Percentiles rank a stretch among this genome's conserved stretches.
Evolutionary conservation across 2,888 invertebrate genomes (phyloP).

Genomic region (Cryptocephalus moraei): DNA sequence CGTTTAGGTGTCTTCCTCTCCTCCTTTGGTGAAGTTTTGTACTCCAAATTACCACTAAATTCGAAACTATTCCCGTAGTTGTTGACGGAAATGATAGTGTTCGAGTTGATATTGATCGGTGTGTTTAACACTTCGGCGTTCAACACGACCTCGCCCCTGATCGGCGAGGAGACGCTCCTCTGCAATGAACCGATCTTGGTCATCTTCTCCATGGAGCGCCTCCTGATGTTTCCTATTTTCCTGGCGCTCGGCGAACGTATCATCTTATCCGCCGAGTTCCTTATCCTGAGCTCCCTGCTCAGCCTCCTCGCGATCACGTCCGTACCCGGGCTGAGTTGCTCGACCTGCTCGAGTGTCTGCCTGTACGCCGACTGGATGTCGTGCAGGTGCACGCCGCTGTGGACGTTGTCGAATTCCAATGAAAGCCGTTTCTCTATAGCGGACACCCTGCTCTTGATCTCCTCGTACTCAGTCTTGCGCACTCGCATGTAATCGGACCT

Average conservation of each 20-base stretch:
- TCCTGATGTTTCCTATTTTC: conserved; percentile 65
- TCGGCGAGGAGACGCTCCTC: conserved; percentile 8
- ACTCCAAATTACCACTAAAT: too few species aligned
- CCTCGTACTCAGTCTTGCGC: conserved; percentile 66
- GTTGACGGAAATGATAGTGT: too few species aligned
- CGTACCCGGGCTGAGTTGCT: conserved; percentile 52
- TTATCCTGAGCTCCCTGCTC: conserved; percentile 63
- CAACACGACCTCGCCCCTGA: conserved; percentile 20
- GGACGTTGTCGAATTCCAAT: conserved; percentile 24
- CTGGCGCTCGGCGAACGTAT: conserved; percentile 68
- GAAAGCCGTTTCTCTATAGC: conserved; percentile 44
- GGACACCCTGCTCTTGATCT: conserved; percentile 63
- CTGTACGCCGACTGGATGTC: conserved; percentile 64
- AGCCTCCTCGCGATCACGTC: conserved; percentile 62
- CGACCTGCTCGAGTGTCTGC: conserved; percentile 60
- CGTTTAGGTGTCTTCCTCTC: background rate
- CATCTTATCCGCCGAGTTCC: conserved; percentile 58
- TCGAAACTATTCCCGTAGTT: too few species aligned
- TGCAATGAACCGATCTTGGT: conserved; percentile 2
- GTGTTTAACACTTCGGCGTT: background rate
- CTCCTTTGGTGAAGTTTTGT: background rate
- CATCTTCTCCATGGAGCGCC: conserved; percentile 54
- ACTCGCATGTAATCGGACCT: conserved; percentile 55
- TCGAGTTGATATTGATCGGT: too few species aligned
- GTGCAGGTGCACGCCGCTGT: conserved; percentile 39